These are phyloP conservation scores for Alitta virens DNA, from an alignment of 2,888 invertebrate species.

Conservation along the genomic window DNA sequence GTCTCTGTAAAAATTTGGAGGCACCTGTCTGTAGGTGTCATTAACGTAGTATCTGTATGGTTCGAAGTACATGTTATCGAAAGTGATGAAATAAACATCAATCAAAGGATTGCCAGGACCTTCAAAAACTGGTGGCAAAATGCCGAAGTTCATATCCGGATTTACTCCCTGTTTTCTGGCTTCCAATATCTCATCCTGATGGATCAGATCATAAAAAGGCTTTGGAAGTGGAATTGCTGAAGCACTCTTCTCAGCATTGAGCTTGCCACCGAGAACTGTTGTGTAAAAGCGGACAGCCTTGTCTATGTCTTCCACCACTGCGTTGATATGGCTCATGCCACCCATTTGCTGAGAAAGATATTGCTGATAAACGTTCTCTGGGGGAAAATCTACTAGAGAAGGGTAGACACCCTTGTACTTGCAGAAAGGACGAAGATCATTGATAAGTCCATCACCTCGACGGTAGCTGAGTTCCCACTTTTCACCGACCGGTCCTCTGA, in stretches of 20 bases:
- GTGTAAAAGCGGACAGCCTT: not conserved
- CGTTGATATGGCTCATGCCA: not conserved
- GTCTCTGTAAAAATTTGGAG: not conserved
- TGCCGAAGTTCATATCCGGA: not conserved
- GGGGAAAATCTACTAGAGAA: not conserved
- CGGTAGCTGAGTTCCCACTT: not conserved
- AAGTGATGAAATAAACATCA: not conserved
- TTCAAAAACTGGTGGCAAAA: not conserved
- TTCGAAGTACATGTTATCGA: not conserved
- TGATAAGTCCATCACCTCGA: not conserved
- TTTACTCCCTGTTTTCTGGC: not conserved
- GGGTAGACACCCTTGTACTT: not conserved
- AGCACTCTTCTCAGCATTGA: too few relatives aligned
- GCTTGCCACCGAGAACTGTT: not conserved
- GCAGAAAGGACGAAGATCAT: not conserved
- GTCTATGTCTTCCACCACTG: not conserved
- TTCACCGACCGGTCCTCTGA: not conserved
- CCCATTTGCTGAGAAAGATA: not conserved
- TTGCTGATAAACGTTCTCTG: not conserved
- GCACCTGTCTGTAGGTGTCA: not conserved
- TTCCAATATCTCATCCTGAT: not conserved
- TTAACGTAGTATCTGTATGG: not conserved
- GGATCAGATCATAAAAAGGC: not conserved
- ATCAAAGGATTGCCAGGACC: not conserved
- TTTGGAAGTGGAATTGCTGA: too few relatives aligned